phyloP scores from a whole-genome alignment of 2,888 invertebrate species.

The Lissonota sp. region DNA sequence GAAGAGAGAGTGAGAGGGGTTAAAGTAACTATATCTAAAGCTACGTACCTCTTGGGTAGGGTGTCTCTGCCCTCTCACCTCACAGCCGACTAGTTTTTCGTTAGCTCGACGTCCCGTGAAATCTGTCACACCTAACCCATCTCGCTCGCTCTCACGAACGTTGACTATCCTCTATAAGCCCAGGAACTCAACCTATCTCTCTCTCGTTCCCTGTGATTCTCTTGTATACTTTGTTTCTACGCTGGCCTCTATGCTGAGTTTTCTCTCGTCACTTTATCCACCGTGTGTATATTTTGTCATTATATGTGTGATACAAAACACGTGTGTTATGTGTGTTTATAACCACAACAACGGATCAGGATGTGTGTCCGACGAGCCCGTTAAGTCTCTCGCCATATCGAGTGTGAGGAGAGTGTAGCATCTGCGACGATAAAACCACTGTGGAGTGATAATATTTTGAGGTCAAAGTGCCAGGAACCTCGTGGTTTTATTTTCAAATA shows the following conservation, averaged over 20 bases:
- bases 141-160: slow-evolving; percentile 52
- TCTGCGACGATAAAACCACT: slow-evolving; percentile 9
- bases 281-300: too few relatives aligned
- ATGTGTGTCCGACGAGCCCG: slow-evolving; percentile 2
- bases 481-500: too few relatives aligned
- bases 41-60: slow-evolving; percentile 19
- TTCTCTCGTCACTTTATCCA: background rate
- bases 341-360: background rate
- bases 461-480: too few relatives aligned
- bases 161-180: slow-evolving; percentile 45
- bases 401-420: background rate
- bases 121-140: slow-evolving; percentile 78
- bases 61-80: slow-evolving; percentile 77
- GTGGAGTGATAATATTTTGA: too few relatives aligned
- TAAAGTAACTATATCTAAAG: slow-evolving; percentile 4
- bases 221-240: slow-evolving; percentile 38
- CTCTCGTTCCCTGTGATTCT: background rate
- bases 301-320: background rate
- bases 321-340: background rate
- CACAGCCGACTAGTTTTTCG: slow-evolving; percentile 82
- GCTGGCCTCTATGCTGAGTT: background rate
- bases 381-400: background rate
- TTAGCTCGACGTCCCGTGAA: slow-evolving; percentile 82
- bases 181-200: slow-evolving; percentile 42
- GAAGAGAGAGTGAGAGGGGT: slow-evolving; percentile 33